These are phyloP conservation scores for Umimayanthus chanpuru DNA, from an alignment of 92 coral and sea anemone genomes.

Conservation along the genomic window DNA sequence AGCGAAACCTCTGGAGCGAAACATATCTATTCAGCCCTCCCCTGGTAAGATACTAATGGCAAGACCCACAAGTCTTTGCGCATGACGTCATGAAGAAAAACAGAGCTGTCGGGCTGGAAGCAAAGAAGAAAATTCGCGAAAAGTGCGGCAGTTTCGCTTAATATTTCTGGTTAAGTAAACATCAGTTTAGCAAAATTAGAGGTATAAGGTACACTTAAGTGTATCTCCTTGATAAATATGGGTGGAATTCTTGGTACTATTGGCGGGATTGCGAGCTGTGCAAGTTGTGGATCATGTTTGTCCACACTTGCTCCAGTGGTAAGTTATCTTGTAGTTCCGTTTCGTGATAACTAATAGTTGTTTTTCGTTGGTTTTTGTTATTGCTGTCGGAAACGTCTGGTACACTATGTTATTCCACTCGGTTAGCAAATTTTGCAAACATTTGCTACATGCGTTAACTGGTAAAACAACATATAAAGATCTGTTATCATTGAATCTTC, in stretches of 20 bases:
- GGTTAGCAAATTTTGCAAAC: background rate
- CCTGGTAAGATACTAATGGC: background rate
- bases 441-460: background rate
- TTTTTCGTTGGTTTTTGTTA: constrained; percentile 1
- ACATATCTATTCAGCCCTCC: background rate
- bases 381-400: constrained; percentile 10
- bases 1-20: too few species aligned
- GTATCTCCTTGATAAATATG: constrained; percentile 46
- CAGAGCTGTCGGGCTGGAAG: background rate
- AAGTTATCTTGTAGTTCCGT: constrained; percentile 25
- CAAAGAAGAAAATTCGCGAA: constrained; percentile 6
- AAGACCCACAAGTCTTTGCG: constrained; percentile 36
- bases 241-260: constrained; percentile 87
- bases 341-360: background rate
- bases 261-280: constrained; percentile 89
- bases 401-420: background rate
- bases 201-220: background rate
- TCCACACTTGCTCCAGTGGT: constrained; percentile 91
- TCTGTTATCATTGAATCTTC: too few species aligned
- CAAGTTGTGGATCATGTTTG: constrained; percentile 88
- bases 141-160: background rate
- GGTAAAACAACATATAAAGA: too few species aligned
- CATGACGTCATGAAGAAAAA: constrained; percentile 34
- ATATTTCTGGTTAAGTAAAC: background rate
- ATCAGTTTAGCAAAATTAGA: background rate